A percentile compares a stretch with the other conserved stretches of the same genome.
Evolutionary conservation across 92 coral and sea anemone genomes (phyloP).

Genomic region (Palythoa heliodiscus): DNA sequence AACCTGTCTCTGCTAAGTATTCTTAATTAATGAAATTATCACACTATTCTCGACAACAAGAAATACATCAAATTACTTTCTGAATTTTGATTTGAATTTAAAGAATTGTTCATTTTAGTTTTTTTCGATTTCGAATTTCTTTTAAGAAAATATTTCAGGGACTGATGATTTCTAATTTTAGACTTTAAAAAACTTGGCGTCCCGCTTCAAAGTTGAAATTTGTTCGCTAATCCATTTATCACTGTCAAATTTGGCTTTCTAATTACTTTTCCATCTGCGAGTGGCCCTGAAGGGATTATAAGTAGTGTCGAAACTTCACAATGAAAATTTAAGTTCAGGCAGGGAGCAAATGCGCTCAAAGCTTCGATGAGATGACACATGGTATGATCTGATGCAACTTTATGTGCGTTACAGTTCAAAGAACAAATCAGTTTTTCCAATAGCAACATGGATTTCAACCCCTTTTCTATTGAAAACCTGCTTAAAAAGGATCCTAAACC

Average conservation of each 20-base stretch:
- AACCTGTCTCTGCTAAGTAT: constrained; percentile 35
- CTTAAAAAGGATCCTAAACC: constrained; percentile 63
- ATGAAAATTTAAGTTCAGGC: constrained; percentile 27
- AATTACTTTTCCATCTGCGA: constrained; percentile 46
- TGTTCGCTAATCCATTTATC: constrained; percentile 51
- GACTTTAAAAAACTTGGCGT: constrained; percentile 9
- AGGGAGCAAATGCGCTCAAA: constrained; percentile 36
- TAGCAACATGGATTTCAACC: constrained; percentile 76
- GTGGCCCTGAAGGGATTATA: constrained; percentile 40
- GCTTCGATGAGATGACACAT: constrained; percentile 35
- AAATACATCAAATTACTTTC: not conserved
- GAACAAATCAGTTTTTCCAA: not conserved
- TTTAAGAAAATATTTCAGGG: not conserved
- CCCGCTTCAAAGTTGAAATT: constrained; percentile 35
- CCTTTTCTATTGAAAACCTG: constrained; percentile 95
- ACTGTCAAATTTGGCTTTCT: constrained; percentile 40
- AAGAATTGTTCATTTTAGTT: not conserved
- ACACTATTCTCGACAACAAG: constrained; percentile 40
- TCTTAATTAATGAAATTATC: constrained; percentile 63
- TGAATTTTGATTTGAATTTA: not conserved
- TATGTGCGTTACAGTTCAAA: constrained; percentile 3
- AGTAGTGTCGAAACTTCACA: constrained; percentile 32
- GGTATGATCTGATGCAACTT: constrained; percentile 10
- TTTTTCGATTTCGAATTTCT: not conserved
- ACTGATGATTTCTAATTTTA: not conserved